Base-by-base conservation (phyloP, 2,888 invertebrate species). In the Dendrolimus houi region DNA sequence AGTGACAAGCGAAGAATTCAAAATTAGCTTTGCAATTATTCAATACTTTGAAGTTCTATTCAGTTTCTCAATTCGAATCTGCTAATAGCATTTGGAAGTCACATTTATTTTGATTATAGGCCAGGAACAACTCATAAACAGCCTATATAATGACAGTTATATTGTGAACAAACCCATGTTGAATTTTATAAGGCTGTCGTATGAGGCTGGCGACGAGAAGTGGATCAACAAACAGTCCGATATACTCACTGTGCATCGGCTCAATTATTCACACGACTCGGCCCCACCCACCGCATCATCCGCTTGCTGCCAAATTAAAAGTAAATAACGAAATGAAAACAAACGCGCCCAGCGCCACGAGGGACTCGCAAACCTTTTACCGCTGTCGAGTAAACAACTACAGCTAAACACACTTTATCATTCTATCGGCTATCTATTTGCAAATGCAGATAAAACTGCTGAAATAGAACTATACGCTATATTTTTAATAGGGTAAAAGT, bases 291-390 rank as follows among this genome's bases (percentile, higher is more conserved):
- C 81, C 78, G 80, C 83, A 87, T 85, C 88, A 87, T 85, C 85
- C 87, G 88, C 89, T 85, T 83, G 87, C 88, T 85, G 87, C 88
- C 87, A 90, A 90, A 90, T 90, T 90, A 90, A 90, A 90, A 89
- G 89, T 90, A 90, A 90, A 90, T 90, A 90, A 87, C 89, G 80
- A 85, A 89, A 90, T 89, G 88, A 90, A 90, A 88, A 88, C 88
- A 87, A 84, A 80, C 83, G 79, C 65, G 77, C 77, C 72, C 72
- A 75, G 74, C 68, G 76, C 85, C 87, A 78, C 87, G 75, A 81
- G 88, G 84, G 89, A 85, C 84, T 84, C 81, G 85, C 87, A 89
- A 90, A 90, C 88, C 89, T 89, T 90, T 90, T 89, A 90, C 86
- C 85, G 87, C 74, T 83, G 81, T 77, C 81, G 81, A 79, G 83